Base-by-base conservation (phyloP, 2,113 vertebrate species). In the Protobothrops mucrosquamatus region DNA sequence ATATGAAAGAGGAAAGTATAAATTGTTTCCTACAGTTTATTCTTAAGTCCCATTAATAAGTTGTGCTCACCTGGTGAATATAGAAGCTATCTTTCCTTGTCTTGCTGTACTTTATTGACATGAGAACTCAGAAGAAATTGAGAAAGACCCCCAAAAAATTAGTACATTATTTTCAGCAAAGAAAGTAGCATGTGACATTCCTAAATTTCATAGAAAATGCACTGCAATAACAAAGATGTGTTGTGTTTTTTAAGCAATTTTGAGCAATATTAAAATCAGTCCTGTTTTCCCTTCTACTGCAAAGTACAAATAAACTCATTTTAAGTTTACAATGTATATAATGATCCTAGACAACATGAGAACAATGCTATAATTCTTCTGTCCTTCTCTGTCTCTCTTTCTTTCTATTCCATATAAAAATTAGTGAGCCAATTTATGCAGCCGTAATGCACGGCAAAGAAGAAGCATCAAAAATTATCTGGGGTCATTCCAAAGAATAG, bases 401-500 rank as follows among this genome's bases (percentile, higher is more conserved):
- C 61, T 14, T 26, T 91, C 97, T 96, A 96, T 97, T 97, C 98
- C 97, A 93, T 46, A 69, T 96, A 96, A 97, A 97, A 97, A 96
- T 97, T 95, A 96, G 96, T 92, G 96, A 97, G 95, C 96, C 97
- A 98, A 97, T 97, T 97, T 98, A 97, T 96, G 97, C 95, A 97
- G 97, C 97, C 97, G 97, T 98, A 98, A 98, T 97, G 97, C 96
- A 96, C 89, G 96, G 97, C 97, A 98, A 98, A 97, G 96, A 97
- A 98, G 97, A 98, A 97, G 97, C 97, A 98, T 97, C 97, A 97
- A 96, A 98, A 98, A 98, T 97, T 96, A 96, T 96, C 97, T 97
- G 96, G 97, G 97, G 98, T 98, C 96, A 97, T 97, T 97, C 97
- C 97, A 97, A 97, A 98, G 98, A 98, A 98, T 97, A 97, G 97